Percentiles rank a stretch among this genome's conserved stretches.
Evolutionary conservation across 2,113 vertebrate genomes (phyloP).

Genomic region (Hymenochirus boettgeri): DNA sequence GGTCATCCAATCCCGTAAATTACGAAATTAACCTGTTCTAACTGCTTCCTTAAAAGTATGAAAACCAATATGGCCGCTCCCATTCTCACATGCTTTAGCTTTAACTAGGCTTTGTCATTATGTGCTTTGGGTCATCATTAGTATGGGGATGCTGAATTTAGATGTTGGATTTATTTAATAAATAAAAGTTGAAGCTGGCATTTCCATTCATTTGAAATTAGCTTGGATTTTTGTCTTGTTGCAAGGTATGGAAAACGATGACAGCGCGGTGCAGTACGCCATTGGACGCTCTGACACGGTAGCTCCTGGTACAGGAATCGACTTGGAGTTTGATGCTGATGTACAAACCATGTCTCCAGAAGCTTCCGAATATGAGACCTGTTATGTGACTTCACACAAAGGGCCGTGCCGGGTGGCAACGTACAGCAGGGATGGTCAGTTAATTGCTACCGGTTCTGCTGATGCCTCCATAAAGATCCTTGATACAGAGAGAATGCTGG

Average conservation of each 20-base stretch:
- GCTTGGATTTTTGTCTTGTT: too few relatives aligned
- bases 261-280: conserved; percentile 91
- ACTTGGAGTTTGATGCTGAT: conserved; percentile 93
- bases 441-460: conserved; percentile 93
- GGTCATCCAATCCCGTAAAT: too few relatives aligned
- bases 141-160: too few relatives aligned
- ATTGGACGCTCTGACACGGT: conserved; percentile 94
- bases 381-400: conserved; percentile 96
- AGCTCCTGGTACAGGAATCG: conserved; percentile 91
- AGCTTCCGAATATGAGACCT: conserved; percentile 94
- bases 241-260: conserved; percentile 95
- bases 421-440: conserved; percentile 89
- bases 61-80: too few relatives aligned
- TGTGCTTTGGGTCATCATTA: too few relatives aligned
- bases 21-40: too few relatives aligned
- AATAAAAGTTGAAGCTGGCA: too few relatives aligned
- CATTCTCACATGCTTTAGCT: too few relatives aligned
- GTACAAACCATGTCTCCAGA: conserved; percentile 97
- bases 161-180: too few relatives aligned
- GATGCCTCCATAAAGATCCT: conserved; percentile 97
- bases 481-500: conserved; percentile 95
- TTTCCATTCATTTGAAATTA: too few relatives aligned
- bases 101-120: too few relatives aligned
- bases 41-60: too few relatives aligned
- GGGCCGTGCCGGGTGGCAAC: conserved; percentile 91